phyloP scores from a whole-genome alignment of 1,140 invertebrate species.

The Hyposmocoma kahamanoa region DNA sequence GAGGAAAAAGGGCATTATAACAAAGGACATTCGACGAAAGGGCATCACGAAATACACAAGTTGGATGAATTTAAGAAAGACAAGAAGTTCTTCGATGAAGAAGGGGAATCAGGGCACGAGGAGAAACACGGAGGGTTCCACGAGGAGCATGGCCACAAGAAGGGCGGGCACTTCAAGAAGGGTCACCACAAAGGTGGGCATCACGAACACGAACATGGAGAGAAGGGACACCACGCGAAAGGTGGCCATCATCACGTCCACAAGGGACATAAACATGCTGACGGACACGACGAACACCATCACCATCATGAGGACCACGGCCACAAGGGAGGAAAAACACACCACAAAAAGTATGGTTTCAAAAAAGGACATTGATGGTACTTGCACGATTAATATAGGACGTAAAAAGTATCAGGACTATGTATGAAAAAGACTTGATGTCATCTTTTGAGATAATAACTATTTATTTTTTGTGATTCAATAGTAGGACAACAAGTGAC shows the following conservation, averaged over 20 bases:
- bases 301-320: constrained; percentile 77
- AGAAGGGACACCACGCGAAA: constrained; percentile 82
- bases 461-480: too few species aligned
- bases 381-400: too few species aligned
- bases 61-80: constrained; percentile 79
- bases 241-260: constrained; percentile 71
- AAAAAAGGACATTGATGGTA: constrained; percentile 67
- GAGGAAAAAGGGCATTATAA: constrained; percentile 79
- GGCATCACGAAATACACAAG: constrained; percentile 85
- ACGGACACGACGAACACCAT: constrained; percentile 73
- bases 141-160: constrained; percentile 79
- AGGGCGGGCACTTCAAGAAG: constrained; percentile 80
- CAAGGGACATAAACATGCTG: constrained; percentile 68
- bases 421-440: too few species aligned
- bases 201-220: constrained; percentile 79
- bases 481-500: too few species aligned
- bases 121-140: constrained; percentile 79
- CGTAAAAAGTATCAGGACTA: too few species aligned
- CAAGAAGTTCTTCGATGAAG: constrained; percentile 82
- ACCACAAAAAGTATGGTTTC: constrained; percentile 71
- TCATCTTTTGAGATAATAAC: too few species aligned
- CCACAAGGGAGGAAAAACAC: constrained; percentile 77
- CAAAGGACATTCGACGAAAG: constrained; percentile 85
- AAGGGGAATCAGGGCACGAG: constrained; percentile 82
- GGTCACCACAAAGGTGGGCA: constrained; percentile 78